Conservation (phyloP, 2,888 invertebrate species). For the Aphodius granarius region DNA sequence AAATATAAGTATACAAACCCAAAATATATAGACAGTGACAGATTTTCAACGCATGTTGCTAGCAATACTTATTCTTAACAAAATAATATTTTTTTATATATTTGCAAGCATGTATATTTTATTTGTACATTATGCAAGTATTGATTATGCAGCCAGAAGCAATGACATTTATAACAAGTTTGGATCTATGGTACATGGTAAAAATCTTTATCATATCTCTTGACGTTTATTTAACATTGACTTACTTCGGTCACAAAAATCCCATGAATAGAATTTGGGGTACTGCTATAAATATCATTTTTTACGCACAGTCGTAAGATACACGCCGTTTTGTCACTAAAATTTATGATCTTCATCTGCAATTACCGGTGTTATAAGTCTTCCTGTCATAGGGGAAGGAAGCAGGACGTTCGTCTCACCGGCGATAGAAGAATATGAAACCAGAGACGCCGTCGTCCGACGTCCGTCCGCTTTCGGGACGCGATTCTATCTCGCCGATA, state of each 20-base stretch:
- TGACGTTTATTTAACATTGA: neutral
- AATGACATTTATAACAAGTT: too few species aligned
- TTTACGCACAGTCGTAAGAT: neutral
- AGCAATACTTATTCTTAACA: too few species aligned
- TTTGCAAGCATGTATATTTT: too few species aligned
- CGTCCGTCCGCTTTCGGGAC: neutral
- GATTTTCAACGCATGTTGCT: too few species aligned
- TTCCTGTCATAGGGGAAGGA: neutral
- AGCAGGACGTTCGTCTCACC: neutral
- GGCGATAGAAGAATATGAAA: neutral
- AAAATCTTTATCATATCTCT: neutral
- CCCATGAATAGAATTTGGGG: neutral
- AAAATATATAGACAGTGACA: too few species aligned
- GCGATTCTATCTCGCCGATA: neutral
- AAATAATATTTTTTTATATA: too few species aligned
- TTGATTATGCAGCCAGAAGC: too few species aligned
- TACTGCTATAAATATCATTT: neutral
- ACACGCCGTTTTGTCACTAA: neutral
- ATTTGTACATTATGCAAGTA: too few species aligned
- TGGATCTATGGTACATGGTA: too few species aligned
- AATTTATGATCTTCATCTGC: neutral
- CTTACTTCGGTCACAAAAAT: neutral
- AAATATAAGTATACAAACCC: too few species aligned
- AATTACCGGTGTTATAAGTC: neutral
- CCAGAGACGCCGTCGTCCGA: neutral